These are phyloP conservation scores for Chionoecetes opilio DNA, from an alignment of 1,140 invertebrate genomes.

Conservation along the genomic window DNA sequence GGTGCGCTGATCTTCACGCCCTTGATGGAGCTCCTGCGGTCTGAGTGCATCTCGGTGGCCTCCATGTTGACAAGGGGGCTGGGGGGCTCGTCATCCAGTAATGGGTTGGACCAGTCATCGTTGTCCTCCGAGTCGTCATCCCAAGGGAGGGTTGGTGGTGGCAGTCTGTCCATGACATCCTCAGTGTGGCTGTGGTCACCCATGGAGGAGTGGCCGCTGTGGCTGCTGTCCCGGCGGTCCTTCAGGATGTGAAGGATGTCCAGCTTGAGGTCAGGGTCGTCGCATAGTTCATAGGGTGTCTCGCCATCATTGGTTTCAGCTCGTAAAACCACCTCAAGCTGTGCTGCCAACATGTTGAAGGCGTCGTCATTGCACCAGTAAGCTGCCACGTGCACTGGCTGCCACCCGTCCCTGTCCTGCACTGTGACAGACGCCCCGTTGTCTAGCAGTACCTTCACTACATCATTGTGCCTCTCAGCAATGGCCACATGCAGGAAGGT, in stretches of 20 bases:
- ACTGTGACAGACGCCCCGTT: constrained; percentile 69
- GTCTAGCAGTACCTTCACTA: constrained; percentile 75
- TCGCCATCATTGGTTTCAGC: constrained; percentile 64
- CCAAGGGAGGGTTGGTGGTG: background rate
- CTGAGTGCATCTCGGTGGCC: constrained; percentile 58
- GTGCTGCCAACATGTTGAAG: constrained; percentile 55
- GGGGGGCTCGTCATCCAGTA: constrained; percentile 32
- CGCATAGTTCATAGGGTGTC: constrained; percentile 76
- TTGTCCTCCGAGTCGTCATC: background rate
- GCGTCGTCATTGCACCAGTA: constrained; percentile 79
- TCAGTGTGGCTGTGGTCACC: background rate
- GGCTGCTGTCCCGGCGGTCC: background rate
- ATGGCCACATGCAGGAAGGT: constrained; percentile 81
- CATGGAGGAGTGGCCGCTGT: background rate
- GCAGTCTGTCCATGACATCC: background rate
- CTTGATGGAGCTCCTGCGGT: constrained; percentile 71
- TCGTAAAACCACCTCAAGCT: constrained; percentile 57
- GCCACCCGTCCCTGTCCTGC: constrained; percentile 78
- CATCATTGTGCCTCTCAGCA: constrained; percentile 74
- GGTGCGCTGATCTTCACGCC: constrained; percentile 61
- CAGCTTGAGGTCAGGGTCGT: constrained; percentile 57
- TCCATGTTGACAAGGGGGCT: constrained; percentile 57
- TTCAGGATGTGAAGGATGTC: constrained; percentile 49
- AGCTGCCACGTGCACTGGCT: constrained; percentile 79
- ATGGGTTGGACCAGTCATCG: background rate